These are phyloP conservation scores for Pangasius mekongensis DNA, from an alignment of 2,797 vertebrate genomes.

Conservation along the genomic window DNA sequence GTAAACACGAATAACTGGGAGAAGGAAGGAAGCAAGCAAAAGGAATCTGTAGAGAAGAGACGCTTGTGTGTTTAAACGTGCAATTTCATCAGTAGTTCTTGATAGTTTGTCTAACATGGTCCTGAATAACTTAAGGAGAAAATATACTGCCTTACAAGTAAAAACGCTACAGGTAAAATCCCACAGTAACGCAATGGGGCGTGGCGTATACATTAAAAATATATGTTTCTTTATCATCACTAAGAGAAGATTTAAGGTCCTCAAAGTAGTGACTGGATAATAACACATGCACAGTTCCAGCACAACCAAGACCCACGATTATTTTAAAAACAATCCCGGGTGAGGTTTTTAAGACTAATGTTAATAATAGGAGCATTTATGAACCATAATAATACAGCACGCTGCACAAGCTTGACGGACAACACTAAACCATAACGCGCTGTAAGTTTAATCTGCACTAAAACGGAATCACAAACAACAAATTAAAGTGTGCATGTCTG, in stretches of 20 bases:
- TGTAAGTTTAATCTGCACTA: background rate
- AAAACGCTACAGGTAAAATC: background rate
- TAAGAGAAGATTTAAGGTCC: background rate
- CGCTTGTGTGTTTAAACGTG: background rate
- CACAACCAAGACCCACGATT: background rate
- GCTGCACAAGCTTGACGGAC: background rate
- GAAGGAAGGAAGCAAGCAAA: conserved; percentile 45
- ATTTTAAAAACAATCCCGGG: background rate
- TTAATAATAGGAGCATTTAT: background rate
- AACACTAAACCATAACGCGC: background rate
- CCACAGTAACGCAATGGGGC: background rate
- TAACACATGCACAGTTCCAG: background rate
- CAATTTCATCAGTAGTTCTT: no score
- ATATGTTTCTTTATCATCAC: no score
- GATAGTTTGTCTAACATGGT: background rate
- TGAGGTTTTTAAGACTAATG: background rate
- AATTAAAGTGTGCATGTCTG: background rate
- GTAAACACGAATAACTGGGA: conserved; percentile 79
- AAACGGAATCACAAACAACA: background rate
- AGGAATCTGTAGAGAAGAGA: conserved; percentile 37
- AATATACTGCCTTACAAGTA: background rate
- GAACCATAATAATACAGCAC: background rate
- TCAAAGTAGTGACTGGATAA: background rate
- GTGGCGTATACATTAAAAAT: background rate
- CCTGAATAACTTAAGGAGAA: background rate